Percentiles rank a stretch among this genome's conserved stretches.
Evolutionary conservation across 2,797 vertebrate genomes (phyloP).

Genomic region (Paramormyrops hopkinsi): DNA sequence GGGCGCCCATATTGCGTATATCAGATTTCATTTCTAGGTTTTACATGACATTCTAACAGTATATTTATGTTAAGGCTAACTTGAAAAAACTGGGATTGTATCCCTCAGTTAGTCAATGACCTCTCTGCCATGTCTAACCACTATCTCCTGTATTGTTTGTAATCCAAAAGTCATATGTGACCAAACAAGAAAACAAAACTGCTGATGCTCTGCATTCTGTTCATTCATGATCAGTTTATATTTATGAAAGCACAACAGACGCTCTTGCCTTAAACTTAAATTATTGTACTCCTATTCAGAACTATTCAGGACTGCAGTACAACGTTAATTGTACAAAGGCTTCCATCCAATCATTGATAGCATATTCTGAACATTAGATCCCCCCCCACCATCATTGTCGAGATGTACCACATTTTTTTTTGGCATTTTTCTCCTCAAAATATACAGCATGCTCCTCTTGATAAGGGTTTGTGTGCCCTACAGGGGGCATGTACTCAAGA

Average conservation of each 20-base stretch:
- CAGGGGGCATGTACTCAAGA: background rate
- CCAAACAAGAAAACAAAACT: background rate
- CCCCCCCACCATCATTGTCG: background rate
- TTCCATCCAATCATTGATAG: background rate
- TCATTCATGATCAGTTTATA: background rate
- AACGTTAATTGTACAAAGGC: background rate
- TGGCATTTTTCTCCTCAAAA: background rate
- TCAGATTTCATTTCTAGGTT: background rate
- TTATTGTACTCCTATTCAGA: background rate
- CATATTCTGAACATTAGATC: background rate
- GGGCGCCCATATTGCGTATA: background rate
- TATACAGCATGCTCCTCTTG: background rate
- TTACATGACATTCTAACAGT: background rate
- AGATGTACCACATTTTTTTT: background rate
- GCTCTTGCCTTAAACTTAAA: background rate
- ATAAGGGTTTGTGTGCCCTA: background rate
- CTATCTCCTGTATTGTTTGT: background rate
- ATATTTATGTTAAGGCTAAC: background rate
- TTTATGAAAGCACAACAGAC: background rate
- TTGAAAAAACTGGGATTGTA: background rate
- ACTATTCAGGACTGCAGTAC: background rate
- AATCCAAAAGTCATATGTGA: background rate
- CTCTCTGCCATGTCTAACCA: background rate
- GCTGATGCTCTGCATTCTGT: background rate
- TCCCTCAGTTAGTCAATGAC: background rate